These are phyloP conservation scores for Atrichornis clamosus DNA, from an alignment of 2,113 vertebrate species.

Conservation along the genomic window DNA sequence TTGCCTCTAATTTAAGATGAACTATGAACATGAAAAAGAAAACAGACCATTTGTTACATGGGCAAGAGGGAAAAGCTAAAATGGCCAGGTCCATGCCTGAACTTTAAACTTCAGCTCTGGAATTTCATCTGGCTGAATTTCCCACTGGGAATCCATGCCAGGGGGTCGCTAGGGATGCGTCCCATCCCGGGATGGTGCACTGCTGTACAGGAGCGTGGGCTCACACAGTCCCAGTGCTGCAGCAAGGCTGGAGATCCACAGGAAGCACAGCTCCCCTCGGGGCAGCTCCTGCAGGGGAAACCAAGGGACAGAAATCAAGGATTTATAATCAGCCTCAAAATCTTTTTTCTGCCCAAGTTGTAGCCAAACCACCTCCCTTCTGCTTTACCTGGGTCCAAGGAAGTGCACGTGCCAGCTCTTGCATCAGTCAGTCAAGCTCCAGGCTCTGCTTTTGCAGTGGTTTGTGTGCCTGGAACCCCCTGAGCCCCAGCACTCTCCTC, in stretches of 20 bases:
- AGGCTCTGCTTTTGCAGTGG: not conserved
- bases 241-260: not conserved
- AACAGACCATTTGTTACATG: not conserved
- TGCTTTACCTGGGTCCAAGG: not conserved
- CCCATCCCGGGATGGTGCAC: not conserved
- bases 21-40: not conserved
- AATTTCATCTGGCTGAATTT: not conserved
- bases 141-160: not conserved
- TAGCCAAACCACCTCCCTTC: not conserved
- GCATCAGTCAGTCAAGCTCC: not conserved
- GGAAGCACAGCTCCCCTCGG: not conserved
- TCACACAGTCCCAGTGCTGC: not conserved
- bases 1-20: not conserved
- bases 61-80: not conserved
- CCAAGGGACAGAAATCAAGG: not conserved
- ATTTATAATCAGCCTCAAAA: not conserved
- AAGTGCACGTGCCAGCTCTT: accelerated
- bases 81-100: not conserved
- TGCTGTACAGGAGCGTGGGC: accelerated
- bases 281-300: not conserved
- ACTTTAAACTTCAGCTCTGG: not conserved
- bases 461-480: not conserved
- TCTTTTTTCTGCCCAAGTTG: not conserved
- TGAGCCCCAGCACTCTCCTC: not conserved
- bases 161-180: not conserved